A percentile compares a stretch with the other conserved stretches of the same genome.
phyloP scores from a whole-genome alignment of 2,797 vertebrate genomes.

The Sebastes oblongus region DNA sequence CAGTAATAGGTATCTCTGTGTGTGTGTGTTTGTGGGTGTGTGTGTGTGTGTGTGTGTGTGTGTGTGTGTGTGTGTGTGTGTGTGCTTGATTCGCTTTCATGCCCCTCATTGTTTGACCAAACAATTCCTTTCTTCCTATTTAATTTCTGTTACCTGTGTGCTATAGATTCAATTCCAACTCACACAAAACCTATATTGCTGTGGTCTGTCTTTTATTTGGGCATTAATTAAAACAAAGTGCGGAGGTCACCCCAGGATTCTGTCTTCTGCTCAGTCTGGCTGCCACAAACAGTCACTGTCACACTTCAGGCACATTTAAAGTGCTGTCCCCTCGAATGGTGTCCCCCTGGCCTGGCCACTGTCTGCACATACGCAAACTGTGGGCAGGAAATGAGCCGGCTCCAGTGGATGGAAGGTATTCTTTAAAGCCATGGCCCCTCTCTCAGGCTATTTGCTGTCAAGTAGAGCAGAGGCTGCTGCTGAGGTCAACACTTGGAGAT shows the following conservation, averaged over 20 bases:
- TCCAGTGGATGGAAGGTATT: conserved; percentile 69
- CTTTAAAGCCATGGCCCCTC: conserved; percentile 83
- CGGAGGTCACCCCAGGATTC: conserved; percentile 38
- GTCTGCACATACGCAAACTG: conserved; percentile 45
- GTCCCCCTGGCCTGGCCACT: conserved; percentile 40
- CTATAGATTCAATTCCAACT: conserved; percentile 37
- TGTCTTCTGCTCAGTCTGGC: conserved; percentile 26
- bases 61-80: not conserved
- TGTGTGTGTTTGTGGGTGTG: conserved; percentile 14
- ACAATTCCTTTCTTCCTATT: conserved; percentile 31
- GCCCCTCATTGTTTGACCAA: conserved; percentile 40
- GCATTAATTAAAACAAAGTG: conserved; percentile 34
- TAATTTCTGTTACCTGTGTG: conserved; percentile 27
- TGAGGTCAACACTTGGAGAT: conserved; percentile 85
- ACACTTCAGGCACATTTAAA: conserved; percentile 49
- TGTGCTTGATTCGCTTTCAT: conserved; percentile 32
- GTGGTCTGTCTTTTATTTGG: conserved; percentile 26
- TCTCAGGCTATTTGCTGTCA: conserved; percentile 86
- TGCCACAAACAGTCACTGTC: conserved; percentile 49
- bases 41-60: conserved; percentile 4
- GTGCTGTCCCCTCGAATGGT: conserved; percentile 74
- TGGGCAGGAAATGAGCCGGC: conserved; percentile 61
- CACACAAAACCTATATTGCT: conserved; percentile 3
- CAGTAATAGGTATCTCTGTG: conserved; percentile 4
- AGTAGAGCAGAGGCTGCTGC: conserved; percentile 84